Percentiles rank a stretch among this genome's conserved stretches.
These are phyloP conservation scores for Phyto melanocephala DNA, from an alignment of 2,888 invertebrate genomes.

Conservation along the genomic window DNA sequence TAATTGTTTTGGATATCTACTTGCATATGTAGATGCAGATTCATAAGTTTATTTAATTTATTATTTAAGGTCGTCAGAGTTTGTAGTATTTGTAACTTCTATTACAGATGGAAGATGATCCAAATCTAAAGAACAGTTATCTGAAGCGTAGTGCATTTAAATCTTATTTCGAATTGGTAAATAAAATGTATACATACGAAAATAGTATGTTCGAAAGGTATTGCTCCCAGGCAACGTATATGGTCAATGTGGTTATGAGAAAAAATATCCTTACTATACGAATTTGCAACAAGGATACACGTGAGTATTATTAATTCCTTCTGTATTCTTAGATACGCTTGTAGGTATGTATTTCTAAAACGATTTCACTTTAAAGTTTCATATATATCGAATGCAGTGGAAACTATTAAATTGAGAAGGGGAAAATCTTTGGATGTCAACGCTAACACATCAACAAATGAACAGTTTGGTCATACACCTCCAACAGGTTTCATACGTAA, in stretches of 20 bases:
- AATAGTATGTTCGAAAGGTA: constrained; percentile 86
- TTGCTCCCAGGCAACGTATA: constrained; percentile 82
- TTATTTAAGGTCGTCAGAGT: too few relatives aligned
- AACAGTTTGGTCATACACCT: constrained; percentile 13
- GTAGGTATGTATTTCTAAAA: not conserved
- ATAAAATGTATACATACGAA: constrained; percentile 87
- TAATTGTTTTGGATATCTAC: not conserved
- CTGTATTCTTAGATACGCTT: not conserved
- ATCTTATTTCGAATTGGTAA: constrained; percentile 88
- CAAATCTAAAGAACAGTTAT: constrained; percentile 82
- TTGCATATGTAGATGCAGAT: too few relatives aligned
- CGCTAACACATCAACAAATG: not conserved
- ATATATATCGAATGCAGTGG: constrained; percentile 70
- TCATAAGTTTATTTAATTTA: not conserved
- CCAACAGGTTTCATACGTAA: constrained; percentile 71
- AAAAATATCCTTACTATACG: constrained; percentile 84
- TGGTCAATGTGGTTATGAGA: constrained; percentile 85
- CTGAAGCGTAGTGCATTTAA: constrained; percentile 87
- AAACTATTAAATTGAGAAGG: constrained; percentile 66
- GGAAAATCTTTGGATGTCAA: constrained; percentile 27
- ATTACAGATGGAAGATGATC: constrained; percentile 74
- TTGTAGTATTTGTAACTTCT: too few relatives aligned
- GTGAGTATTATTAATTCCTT: constrained; percentile 65
- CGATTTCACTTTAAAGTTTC: constrained; percentile 66
- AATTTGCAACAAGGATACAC: constrained; percentile 74